These are phyloP conservation scores for Psix sp. DNA, from an alignment of 1,140 invertebrate genomes.

Conservation along the genomic window DNA sequence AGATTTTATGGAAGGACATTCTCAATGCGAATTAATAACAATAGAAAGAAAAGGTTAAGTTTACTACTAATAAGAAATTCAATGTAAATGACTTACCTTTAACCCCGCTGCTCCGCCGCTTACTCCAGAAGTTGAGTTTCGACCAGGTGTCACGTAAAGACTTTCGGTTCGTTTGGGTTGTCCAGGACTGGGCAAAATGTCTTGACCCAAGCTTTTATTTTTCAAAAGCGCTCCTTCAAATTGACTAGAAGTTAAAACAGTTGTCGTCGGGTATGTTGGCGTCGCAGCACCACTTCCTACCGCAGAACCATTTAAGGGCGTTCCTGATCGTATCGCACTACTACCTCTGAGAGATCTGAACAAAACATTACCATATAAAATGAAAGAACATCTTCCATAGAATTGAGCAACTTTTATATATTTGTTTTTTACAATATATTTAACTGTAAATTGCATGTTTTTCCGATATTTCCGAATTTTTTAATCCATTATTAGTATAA, in stretches of 20 bases:
- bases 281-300: conserved; percentile 77
- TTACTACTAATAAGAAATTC: too few relatives aligned
- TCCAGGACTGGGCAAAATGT: conserved; percentile 88
- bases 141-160: conserved; percentile 80
- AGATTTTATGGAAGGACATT: too few relatives aligned
- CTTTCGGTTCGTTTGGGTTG: conserved; percentile 94
- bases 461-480: too few relatives aligned
- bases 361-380: neutral
- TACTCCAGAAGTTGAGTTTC: conserved; percentile 61
- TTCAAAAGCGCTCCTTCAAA: conserved; percentile 88
- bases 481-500: too few relatives aligned
- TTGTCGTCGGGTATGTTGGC: conserved; percentile 72
- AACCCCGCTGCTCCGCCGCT: conserved; percentile 61
- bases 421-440: neutral
- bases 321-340: conserved; percentile 74
- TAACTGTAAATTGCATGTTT: too few relatives aligned
- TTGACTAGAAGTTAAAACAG: conserved; percentile 69
- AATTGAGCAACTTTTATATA: too few relatives aligned
- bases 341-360: conserved; percentile 75
- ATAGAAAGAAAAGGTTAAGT: too few relatives aligned
- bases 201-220: conserved; percentile 88
- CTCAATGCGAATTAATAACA: too few relatives aligned
- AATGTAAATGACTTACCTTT: conserved; percentile 75
- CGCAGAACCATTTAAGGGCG: conserved; percentile 71
- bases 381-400: too few relatives aligned